Evolutionary conservation across 2,888 invertebrate species (phyloP), one percentile per base, ranked within the genome.

Genomic region (Ormia ochracea): DNA sequence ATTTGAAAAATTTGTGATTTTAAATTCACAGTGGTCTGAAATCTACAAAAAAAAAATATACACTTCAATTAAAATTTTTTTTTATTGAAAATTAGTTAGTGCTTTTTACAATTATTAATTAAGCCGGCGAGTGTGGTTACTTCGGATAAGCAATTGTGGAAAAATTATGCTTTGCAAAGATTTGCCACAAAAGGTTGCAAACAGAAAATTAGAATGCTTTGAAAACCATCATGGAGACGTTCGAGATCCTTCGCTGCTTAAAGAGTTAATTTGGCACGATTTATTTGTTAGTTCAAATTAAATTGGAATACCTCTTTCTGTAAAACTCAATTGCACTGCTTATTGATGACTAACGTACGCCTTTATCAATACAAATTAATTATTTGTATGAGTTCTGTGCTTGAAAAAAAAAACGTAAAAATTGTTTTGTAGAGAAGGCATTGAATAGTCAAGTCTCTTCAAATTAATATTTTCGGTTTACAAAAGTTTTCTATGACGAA

Each of bases 291-390:
- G 31, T 5, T 58, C 31, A 14, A 17, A 17, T 10, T 50, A 43
- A 28, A 41, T 26, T 14, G 28, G 43, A 63, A 73, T 45, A 36
- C 33, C 17, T n/a, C 63, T 7, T 54, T 43, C 21, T 6, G 7
- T 10, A 56, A 48, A 45, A 45, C 36, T 74, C 54, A 58, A 48
- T 43, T n/a, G 43, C 54, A 33, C 9, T 31, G 23, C n/a, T 36
- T 45, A 41, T 61, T 38, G 21, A 61, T 76, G 75, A 76, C 61
- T 76, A 68, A 76, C 41, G 3, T n/a, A n/a, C n/a, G n/a, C n/a
- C n/a, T 4, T 19, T 52, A 41, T 68, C 43, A 52, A 52, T 19
- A 52, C 68, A 52, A 68, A 52, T 68, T 41, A 75, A 52, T 61
- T 33, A 68, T 52, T 48, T 65, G 48, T 68, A 52, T n/a, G 17